These are phyloP conservation scores for Callionymus lyra DNA, from an alignment of 2,113 vertebrate species.

Conservation along the genomic window DNA sequence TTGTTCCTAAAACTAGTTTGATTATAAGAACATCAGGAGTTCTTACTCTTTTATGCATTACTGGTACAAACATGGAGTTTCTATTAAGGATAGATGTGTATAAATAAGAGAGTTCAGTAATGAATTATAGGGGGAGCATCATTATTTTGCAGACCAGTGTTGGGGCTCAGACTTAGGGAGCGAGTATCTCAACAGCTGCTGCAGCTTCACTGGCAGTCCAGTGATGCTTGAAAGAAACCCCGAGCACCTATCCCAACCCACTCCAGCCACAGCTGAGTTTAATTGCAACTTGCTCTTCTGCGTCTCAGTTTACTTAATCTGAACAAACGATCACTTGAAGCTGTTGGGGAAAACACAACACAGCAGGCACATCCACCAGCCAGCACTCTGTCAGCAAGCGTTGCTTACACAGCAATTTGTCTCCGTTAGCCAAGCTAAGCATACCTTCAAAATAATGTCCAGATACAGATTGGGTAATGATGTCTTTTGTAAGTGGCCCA, in stretches of 20 bases:
- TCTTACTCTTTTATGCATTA: too few species aligned
- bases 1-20: too few species aligned
- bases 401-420: conserved; percentile 28
- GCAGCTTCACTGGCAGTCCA: conserved; percentile 27
- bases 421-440: conserved; percentile 44
- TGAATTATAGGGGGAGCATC: too few species aligned
- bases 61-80: too few species aligned
- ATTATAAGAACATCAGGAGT: too few species aligned
- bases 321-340: neutral
- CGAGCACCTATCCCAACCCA: conserved; percentile 1
- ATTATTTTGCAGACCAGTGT: too few species aligned
- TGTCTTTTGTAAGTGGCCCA: conserved; percentile 8
- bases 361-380: conserved; percentile 13
- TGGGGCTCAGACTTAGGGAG: too few species aligned
- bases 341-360: conserved; percentile 3
- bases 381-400: conserved; percentile 21
- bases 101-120: too few species aligned
- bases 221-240: conserved; percentile 15
- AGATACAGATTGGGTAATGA: conserved; percentile 22
- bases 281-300: conserved; percentile 25
- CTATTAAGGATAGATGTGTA: too few species aligned
- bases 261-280: conserved; percentile 20
- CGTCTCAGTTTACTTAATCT: too few species aligned
- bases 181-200: too few species aligned
- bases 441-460: conserved; percentile 27